A percentile compares a stretch with the other conserved stretches of the same genome.
Evolutionary conservation across 2,113 vertebrate genomes (phyloP).

Genomic region (Misgurnus mizolepis): DNA sequence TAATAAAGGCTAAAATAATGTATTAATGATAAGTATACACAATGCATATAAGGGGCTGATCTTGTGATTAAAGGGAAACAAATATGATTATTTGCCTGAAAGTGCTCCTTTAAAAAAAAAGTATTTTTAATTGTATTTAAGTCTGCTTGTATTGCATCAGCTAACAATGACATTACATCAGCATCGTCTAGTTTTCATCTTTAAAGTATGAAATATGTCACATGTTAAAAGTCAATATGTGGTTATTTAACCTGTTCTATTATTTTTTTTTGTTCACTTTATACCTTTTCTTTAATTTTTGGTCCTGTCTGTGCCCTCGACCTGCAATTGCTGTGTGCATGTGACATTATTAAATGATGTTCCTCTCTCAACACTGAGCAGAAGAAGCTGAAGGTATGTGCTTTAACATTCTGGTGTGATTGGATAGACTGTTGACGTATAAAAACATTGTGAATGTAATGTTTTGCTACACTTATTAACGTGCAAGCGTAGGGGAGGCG

Average conservation of each 20-base stretch:
- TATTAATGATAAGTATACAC: too few species aligned
- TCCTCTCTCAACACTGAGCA: constrained; percentile 68
- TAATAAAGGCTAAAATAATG: neutral
- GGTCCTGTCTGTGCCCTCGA: constrained; percentile 72
- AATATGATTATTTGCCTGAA: constrained; percentile 63
- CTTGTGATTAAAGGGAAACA: constrained; percentile 43
- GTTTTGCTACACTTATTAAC: neutral
- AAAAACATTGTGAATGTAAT: too few species aligned
- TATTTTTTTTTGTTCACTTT: constrained; percentile 53
- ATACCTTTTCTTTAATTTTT: neutral
- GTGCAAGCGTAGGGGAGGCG: too few species aligned
- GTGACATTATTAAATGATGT: constrained; percentile 77
- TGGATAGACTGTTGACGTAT: neutral
- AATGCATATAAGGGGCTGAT: neutral
- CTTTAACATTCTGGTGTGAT: constrained; percentile 5
- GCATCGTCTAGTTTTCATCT: constrained; percentile 48
- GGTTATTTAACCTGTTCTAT: constrained; percentile 62
- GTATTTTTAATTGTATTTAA: constrained; percentile 38
- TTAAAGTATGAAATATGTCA: constrained; percentile 9
- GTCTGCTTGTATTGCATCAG: constrained; percentile 44
- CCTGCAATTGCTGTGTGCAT: constrained; percentile 74
- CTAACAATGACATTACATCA: constrained; percentile 49
- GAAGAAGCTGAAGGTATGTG: constrained; percentile 91
- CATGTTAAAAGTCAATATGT: constrained; percentile 32
- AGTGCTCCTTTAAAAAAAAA: constrained; percentile 49